phyloP scores from a whole-genome alignment of 2,888 invertebrate genomes.

The Euplexia lucipara region DNA sequence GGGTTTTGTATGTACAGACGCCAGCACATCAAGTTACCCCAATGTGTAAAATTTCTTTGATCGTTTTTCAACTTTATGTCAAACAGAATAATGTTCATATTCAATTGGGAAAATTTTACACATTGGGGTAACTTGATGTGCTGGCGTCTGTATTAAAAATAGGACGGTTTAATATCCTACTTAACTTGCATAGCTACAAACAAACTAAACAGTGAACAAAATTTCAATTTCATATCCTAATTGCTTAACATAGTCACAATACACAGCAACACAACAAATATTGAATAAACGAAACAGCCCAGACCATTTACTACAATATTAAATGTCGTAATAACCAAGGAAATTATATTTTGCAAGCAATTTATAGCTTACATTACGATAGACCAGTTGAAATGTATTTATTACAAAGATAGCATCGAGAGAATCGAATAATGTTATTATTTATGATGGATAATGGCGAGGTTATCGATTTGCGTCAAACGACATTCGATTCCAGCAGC shows the following conservation, averaged over 20 bases:
- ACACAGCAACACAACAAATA: slow-evolving; percentile 12
- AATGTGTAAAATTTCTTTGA: too few relatives aligned
- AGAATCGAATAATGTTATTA: slow-evolving; percentile 39
- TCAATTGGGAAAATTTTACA: too few relatives aligned
- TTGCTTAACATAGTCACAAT: slow-evolving; percentile 11
- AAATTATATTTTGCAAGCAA: slow-evolving; percentile 46
- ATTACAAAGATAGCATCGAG: slow-evolving; percentile 42
- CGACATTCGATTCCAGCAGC: slow-evolving; percentile 33
- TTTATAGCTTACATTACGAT: slow-evolving; percentile 56
- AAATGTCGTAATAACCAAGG: slow-evolving; percentile 49
- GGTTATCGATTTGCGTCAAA: slow-evolving; percentile 56
- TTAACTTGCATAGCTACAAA: too few relatives aligned
- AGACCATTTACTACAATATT: slow-evolving; percentile 33
- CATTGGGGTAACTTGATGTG: too few relatives aligned
- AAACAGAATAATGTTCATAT: too few relatives aligned
- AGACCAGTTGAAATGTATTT: slow-evolving; percentile 50
- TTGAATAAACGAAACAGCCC: slow-evolving; percentile 33
- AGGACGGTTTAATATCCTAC: too few relatives aligned
- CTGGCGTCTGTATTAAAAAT: too few relatives aligned
- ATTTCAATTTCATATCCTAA: slow-evolving; percentile 26
- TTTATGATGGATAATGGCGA: slow-evolving; percentile 33
- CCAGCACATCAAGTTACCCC: too few relatives aligned
- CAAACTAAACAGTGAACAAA: background rate
- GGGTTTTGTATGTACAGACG: too few relatives aligned
- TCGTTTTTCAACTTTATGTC: too few relatives aligned